phyloP scores from a whole-genome alignment of 2,888 invertebrate genomes.

The Platycheirus rosarum region DNA sequence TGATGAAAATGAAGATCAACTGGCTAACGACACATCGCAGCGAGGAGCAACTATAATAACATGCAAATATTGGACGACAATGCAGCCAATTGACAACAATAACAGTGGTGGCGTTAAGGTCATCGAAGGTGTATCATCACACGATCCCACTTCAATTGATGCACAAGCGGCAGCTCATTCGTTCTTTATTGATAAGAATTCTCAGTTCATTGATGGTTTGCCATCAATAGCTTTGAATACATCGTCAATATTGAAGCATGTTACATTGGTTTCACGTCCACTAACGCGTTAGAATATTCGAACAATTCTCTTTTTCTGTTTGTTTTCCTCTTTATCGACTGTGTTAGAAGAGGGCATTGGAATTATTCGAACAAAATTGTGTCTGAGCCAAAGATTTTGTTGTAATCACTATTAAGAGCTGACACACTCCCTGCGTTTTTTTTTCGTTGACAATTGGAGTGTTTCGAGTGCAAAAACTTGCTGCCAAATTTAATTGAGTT shows the following conservation, averaged over 20 bases:
- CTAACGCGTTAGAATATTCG: conserved; percentile 77
- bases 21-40: conserved; percentile 32
- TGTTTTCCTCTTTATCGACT: conserved; percentile 4
- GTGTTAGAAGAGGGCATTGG: conserved; percentile 7
- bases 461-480: background rate
- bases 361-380: conserved; percentile 12
- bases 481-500: background rate
- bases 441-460: background rate
- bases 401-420: conserved; percentile 43
- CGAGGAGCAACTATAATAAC: conserved; percentile 77
- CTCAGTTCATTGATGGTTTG: conserved; percentile 67
- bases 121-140: conserved; percentile 44
- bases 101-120: conserved; percentile 35
- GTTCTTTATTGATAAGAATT: conserved; percentile 78
- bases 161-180: conserved; percentile 72
- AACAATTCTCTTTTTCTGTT: background rate
- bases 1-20: conserved; percentile 33
- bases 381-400: conserved; percentile 26
- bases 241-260: conserved; percentile 79
- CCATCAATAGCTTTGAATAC: conserved; percentile 74
- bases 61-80: conserved; percentile 79
- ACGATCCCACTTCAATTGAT: conserved; percentile 46
- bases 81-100: conserved; percentile 73
- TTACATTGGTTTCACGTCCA: conserved; percentile 79
- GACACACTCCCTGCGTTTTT: conserved; percentile 5